Evolutionary conservation across 2,113 vertebrate genomes (phyloP), one percentile per base, ranked within the genome.

Genomic region (Gulo gulo): DNA sequence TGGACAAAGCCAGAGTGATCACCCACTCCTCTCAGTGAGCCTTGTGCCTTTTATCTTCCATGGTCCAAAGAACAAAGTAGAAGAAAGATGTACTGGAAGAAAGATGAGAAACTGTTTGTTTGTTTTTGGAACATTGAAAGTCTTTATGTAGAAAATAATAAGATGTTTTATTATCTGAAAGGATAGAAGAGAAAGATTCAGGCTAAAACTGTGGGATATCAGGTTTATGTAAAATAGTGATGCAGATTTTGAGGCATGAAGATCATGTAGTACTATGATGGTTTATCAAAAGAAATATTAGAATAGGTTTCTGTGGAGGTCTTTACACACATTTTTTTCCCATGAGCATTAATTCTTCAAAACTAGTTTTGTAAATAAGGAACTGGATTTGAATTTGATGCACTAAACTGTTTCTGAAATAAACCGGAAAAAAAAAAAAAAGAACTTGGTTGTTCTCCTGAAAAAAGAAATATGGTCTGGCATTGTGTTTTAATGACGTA

Each of bases 341-440:
- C 24, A 42, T 50, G 7, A 79, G 1, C 1, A n/a, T 79, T 57
- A 92, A 20, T 10, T 80, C 57, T 95, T 78, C 11, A 88, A 86
- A 95, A 81, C 34, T 13, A 71, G 7, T 78, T 89, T 26, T 78
- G 1, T 63, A 69, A 7, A 57, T 81, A 91, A 92, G 11, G 6
- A 91, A 16, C 4, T 88, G 16, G 2, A 88, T 74, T 76, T 89
- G 82, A 20, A 84, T 74, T 76, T 87, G 82, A 20, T 79, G 14
- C 79, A 97, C 55, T 69, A 89, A 94, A 84, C 4, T n/a, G 29
- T 31, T 6, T 82, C 95, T 67, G 20, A 93, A 93, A 93, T 80
- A 59, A 88, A 59, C 6, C 67, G 11, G 3, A 87, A 83, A 52
- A 11, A 47, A 47, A 14, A 50, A 14, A 85, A 47, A 57, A 52